Evolutionary conservation across 1,140 invertebrate genomes (phyloP), one percentile per base, ranked within the genome.

Genomic region (Formica selysi): DNA sequence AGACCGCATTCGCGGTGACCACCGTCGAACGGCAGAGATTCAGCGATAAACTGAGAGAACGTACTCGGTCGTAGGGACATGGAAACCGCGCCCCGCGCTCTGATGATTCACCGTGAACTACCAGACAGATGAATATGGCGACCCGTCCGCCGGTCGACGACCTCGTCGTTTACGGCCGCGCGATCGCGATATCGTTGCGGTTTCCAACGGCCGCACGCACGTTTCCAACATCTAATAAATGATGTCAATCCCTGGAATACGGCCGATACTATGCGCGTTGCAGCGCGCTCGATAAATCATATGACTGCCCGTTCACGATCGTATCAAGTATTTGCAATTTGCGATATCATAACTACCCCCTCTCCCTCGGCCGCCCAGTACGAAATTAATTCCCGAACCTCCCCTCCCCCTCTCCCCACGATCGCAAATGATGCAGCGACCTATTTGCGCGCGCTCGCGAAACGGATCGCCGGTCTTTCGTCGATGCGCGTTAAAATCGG

Each of bases 101-200:
- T 29, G 65, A 83, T 54, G 86, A 51, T 83, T 19, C 29, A 87
- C 62, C 85, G 64, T 83, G 83, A 51, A 88, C 70, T 73, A 80
- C 44, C 86, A 41, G 48, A 48, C 32, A 38, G 84, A 86, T 78
- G 79, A 44, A 89, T 89, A 89, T 44, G 38, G 36, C 51, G 79
- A 73, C 26, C 86, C 81, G 59, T 78, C 76, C 74, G 64, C 36
- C 38, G 87, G 84, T 81, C 88, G 79, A 71, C 57, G 87, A 81
- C 84, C 88, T 89, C 83, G 76, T 86, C 83, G 76, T 86, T 86
- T 89, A 71, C 87, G 78, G 85, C 64, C 38, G 71, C 38, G 65
- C 76, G 22, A 19, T 41, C 41, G 11, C 64, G 83, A 86, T 89
- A 88, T 64, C 70, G 54, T 8, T 64, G 87, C n/a, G 26, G 84